These are phyloP conservation scores for Antedon mediterranea DNA, from an alignment of 53 echinoderm and acorn worm genomes.

Conservation along the genomic window DNA sequence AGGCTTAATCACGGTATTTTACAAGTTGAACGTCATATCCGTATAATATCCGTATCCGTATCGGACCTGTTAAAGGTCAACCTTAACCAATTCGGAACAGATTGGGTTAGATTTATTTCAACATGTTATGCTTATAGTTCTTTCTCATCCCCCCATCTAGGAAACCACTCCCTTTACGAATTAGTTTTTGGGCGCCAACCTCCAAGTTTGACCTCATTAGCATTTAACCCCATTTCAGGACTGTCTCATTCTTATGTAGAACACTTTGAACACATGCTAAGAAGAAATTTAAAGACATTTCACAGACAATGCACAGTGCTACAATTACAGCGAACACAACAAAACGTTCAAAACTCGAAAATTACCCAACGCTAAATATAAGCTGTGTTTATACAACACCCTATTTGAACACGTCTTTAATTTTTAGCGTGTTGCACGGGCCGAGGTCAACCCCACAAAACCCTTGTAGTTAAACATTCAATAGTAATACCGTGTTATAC, in stretches of 20 bases:
- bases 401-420: no score
- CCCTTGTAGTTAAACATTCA: no score
- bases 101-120: conserved; percentile 29
- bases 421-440: no score
- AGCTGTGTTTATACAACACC: no score
- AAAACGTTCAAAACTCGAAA: conserved; percentile 5
- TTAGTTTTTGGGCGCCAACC: conserved; percentile 15
- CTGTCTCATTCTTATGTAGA: conserved; percentile 10
- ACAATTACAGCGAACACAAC: conserved; percentile 2
- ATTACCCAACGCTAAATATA: not conserved
- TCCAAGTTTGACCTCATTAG: conserved; percentile 7
- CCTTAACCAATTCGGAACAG: conserved; percentile 32
- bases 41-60: no score
- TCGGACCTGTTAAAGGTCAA: no score
- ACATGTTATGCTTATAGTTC: conserved; percentile 34
- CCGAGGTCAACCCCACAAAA: no score
- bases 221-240: conserved; percentile 10
- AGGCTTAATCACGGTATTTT: no score
- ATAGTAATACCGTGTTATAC: no score
- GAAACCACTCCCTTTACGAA: conserved; percentile 18
- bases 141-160: conserved; percentile 14
- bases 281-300: no score
- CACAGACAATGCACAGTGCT: conserved; percentile 4
- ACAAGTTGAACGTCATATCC: no score
- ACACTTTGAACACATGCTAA: conserved; percentile 1